Conservation (phyloP, 2,888 invertebrate species). For the Synanthedon vespiformis region DNA sequence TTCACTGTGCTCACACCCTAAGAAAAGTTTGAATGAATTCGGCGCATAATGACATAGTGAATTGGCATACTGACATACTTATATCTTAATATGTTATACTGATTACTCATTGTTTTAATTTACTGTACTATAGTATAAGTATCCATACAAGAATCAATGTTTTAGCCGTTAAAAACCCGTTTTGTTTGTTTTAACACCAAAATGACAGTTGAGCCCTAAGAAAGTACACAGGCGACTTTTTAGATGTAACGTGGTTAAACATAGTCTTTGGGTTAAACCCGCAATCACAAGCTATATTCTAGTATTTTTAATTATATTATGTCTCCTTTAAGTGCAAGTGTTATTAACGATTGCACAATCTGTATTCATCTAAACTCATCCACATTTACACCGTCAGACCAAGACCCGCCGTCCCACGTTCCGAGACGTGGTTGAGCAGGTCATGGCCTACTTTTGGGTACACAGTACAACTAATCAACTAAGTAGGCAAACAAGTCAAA, state of each 20-base stretch:
- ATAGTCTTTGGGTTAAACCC: too few relatives aligned
- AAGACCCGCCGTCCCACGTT: not conserved
- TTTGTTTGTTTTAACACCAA: constrained; percentile 1
- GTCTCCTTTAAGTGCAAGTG: not conserved
- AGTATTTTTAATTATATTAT: too few relatives aligned
- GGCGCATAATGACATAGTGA: constrained; percentile 17
- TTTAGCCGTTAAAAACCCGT: too few relatives aligned
- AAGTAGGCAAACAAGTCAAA: too few relatives aligned
- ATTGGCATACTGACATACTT: constrained; percentile 19
- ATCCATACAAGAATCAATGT: not conserved
- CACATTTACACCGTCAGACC: not conserved
- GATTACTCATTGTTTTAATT: constrained; percentile 8
- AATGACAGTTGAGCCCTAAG: too few relatives aligned
- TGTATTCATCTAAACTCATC: constrained; percentile 1
- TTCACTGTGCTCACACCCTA: not conserved
- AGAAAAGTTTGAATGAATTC: constrained; percentile 15
- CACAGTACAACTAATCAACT: too few relatives aligned
- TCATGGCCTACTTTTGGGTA: not conserved
- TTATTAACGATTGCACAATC: constrained; percentile 4
- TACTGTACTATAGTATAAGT: constrained; percentile 16
- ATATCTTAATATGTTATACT: too few relatives aligned
- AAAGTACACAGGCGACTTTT: too few relatives aligned
- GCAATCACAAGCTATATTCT: too few relatives aligned
- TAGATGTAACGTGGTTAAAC: too few relatives aligned
- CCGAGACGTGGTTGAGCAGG: not conserved